Evolutionary conservation across 2,113 vertebrate species (phyloP).

Genomic region (Falco punctatus): DNA sequence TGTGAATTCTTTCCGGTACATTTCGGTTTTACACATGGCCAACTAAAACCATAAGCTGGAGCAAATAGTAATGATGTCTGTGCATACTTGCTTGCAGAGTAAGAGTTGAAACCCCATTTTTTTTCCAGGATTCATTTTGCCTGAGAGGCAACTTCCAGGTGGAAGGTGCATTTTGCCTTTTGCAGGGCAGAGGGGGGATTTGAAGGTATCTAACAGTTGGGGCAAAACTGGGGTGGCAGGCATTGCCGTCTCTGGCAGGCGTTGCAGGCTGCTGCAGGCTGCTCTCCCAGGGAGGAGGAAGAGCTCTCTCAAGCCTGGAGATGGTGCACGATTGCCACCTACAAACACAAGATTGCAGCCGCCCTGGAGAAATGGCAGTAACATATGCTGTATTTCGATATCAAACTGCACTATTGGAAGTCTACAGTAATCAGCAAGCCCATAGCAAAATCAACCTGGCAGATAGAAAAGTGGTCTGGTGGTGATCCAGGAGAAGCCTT

Average conservation of each 20-base stretch:
- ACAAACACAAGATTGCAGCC: not conserved
- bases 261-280: not conserved
- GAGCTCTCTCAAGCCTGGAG: not conserved
- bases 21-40: not conserved
- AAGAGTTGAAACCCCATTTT: not conserved
- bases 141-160: not conserved
- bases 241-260: accelerated
- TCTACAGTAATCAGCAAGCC: not conserved
- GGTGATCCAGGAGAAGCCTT: not conserved
- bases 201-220: not conserved
- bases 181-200: not conserved
- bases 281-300: not conserved
- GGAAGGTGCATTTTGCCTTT: not conserved
- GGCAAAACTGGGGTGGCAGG: not conserved
- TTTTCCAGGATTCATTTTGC: not conserved
- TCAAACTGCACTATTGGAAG: not conserved
- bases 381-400: not conserved
- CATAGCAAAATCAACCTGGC: not conserved
- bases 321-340: not conserved
- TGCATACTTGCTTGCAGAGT: not conserved
- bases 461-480: not conserved
- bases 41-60: not conserved
- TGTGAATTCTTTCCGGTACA: not conserved
- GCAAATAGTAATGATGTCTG: not conserved
- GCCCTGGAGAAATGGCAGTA: not conserved